Evolutionary conservation across 2,797 vertebrate genomes (phyloP), one percentile per base, ranked within the genome.

Genomic region (Onychomys torridus): DNA sequence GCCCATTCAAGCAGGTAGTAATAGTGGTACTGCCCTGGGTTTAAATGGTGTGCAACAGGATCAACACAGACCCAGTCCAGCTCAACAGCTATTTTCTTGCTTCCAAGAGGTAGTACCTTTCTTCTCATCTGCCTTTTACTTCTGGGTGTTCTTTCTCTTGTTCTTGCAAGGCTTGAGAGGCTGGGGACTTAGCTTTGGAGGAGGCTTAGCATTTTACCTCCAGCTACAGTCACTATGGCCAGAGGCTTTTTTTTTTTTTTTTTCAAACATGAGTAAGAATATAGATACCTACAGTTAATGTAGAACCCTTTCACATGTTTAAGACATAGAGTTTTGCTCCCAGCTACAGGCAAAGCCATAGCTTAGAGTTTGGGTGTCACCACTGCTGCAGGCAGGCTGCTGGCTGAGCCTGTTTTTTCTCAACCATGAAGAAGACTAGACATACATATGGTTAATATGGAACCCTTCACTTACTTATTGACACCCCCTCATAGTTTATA

Each of bases 11-110:
- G 99, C 34, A 21, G 99, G 99, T 17, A 99, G 98, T 37, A 21
- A 99, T 19, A 99, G 98, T 25, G 99, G 99, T 37, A 99, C 98
- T 0, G 98, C 89, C 3, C 98, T 97, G 0, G 99, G 96, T 95
- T 98, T 99, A 98, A 99, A 99, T 1, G 99, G 61, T 1, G 98
- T 96, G 99, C 99, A 34, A 99, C 98, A 19, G 99, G 99, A 97
- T 99, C 99, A 87, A 99, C 99, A 3, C 98, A 98, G 27, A 98
- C 99, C 99, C 99, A 99, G 98, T 99, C 99, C 98, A 99, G 99
- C 97, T 99, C 99, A 89, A 98, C 96, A 0, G 97, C 29, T 99
- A 99, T 99, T 96, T 98, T 99, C 85, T 99, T 98, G 2, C 99
- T 99, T 97, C 99, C 99, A 21, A 99, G 99, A 95, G 98, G 67